Conservation (phyloP, 2,113 vertebrate genomes). For the Nyctereutes procyonoides region DNA sequence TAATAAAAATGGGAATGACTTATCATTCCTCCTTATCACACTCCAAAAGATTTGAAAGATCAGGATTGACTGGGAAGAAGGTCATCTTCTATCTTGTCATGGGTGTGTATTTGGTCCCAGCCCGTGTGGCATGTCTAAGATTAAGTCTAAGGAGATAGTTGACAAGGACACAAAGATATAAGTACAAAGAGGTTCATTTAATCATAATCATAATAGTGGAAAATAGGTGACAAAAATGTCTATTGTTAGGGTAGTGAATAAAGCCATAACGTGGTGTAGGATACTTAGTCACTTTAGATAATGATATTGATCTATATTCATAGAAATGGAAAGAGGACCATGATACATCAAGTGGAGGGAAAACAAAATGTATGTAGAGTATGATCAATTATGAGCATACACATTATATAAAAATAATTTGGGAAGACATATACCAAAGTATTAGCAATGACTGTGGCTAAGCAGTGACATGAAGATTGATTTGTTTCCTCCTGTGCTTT, state of each 20-base stretch:
- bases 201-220: not conserved
- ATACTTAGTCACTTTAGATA: not conserved
- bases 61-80: not conserved
- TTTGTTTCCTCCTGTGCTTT: slow-evolving; percentile 23
- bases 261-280: not conserved
- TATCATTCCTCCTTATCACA: not conserved
- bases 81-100: not conserved
- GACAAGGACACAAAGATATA: not conserved
- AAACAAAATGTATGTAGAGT: not conserved
- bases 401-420: not conserved
- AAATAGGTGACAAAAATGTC: not conserved
- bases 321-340: not conserved
- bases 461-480: not conserved
- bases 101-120: not conserved
- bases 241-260: not conserved
- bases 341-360: not conserved
- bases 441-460: not conserved
- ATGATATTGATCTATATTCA: not conserved
- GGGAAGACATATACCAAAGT: not conserved
- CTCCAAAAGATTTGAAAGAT: not conserved
- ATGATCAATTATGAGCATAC: not conserved
- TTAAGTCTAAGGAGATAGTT: not conserved
- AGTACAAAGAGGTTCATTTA: not conserved
- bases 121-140: not conserved
- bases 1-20: not conserved